Percentiles rank a stretch among this genome's conserved stretches.
phyloP scores from a whole-genome alignment of 2,797 vertebrate species.

The Diceros bicornis region DNA sequence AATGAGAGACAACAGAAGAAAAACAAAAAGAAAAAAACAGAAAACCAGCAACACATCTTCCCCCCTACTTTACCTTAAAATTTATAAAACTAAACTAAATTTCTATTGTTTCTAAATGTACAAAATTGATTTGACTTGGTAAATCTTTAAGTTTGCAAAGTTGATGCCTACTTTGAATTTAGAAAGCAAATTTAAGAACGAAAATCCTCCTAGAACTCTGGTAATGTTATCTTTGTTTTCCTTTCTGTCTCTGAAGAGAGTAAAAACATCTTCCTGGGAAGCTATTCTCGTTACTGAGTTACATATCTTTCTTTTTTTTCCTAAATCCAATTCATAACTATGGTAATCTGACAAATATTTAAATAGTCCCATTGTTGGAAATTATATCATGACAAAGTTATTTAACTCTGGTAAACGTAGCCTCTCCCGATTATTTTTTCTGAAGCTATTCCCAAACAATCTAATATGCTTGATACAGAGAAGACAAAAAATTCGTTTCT shows the following conservation, averaged over 20 bases:
- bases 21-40: background rate
- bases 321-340: slow-evolving; percentile 66
- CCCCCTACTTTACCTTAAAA: background rate
- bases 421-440: slow-evolving; percentile 72
- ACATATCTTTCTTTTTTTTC: slow-evolving; percentile 6
- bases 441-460: slow-evolving; percentile 73
- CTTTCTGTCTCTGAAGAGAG: background rate
- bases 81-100: background rate
- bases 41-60: background rate
- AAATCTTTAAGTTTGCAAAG: background rate
- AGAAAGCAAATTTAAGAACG: background rate
- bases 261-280: background rate
- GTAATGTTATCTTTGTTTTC: background rate
- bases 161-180: background rate
- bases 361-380: slow-evolving; percentile 63
- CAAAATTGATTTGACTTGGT: background rate
- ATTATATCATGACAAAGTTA: slow-evolving; percentile 63
- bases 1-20: background rate
- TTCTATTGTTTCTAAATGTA: background rate
- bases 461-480: slow-evolving; percentile 44
- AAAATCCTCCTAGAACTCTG: background rate
- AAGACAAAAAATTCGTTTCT: slow-evolving; percentile 57
- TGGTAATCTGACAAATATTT: slow-evolving; percentile 75
- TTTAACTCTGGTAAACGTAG: slow-evolving; percentile 69
- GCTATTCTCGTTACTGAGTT: slow-evolving; percentile 54